These are phyloP conservation scores for Eumacrocentrus americanus DNA, from an alignment of 2,888 invertebrate species.

Conservation along the genomic window DNA sequence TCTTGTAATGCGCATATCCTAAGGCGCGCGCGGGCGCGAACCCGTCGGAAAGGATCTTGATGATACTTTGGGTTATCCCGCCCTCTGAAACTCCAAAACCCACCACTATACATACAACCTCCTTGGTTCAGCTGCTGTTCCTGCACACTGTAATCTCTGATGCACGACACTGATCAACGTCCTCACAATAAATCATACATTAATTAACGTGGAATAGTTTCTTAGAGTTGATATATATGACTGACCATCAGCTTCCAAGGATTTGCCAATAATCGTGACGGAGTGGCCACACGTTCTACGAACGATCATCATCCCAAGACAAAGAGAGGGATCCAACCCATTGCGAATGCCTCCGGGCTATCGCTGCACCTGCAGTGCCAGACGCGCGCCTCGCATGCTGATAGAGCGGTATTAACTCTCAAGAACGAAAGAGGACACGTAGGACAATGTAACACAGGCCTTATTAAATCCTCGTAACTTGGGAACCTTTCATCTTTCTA, in stretches of 20 bases:
- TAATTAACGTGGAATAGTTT: slow-evolving; percentile 7
- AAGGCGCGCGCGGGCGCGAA: slow-evolving; percentile 6
- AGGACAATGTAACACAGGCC: not conserved
- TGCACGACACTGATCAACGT: slow-evolving; percentile 3
- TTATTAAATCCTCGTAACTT: not conserved
- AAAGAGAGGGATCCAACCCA: not conserved
- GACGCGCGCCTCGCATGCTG: slow-evolving; percentile 6
- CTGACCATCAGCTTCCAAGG: not conserved
- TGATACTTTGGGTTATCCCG: slow-evolving; percentile 32
- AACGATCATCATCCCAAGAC: slow-evolving; percentile 2
- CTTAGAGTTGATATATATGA: not conserved
- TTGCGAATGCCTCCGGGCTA: slow-evolving; percentile 6
- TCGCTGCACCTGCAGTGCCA: not conserved
- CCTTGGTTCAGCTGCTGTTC: slow-evolving; percentile 7
- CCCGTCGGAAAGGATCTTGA: slow-evolving; percentile 32
- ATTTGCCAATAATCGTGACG: not conserved
- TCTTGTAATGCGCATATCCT: slow-evolving; percentile 32
- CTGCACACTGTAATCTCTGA: slow-evolving; percentile 3
- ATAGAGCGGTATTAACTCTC: not conserved
- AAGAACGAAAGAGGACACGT: not conserved
- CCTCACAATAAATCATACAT: slow-evolving; percentile 18
- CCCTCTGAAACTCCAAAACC: no score
- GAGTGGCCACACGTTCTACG: not conserved
- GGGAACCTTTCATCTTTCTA: no score
- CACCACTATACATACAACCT: slow-evolving; percentile 1